Base-by-base conservation (phyloP, 2,797 vertebrate species). In the Lycodopsis pacificus region DNA sequence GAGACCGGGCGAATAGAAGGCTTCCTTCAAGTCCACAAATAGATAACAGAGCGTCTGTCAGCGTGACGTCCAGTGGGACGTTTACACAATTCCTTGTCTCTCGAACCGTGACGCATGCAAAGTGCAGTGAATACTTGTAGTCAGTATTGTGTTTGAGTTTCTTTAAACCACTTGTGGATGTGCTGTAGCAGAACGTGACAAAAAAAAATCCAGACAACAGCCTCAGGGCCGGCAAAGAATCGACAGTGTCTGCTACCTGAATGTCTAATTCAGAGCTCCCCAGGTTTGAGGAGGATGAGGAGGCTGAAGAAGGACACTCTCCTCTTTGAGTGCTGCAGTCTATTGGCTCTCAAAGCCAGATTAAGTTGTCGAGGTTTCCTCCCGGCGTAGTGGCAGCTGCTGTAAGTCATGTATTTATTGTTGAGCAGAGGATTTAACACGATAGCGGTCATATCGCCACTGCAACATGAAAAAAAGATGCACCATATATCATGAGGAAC, bases 251-350 rank as follows among this genome's bases (percentile, higher is more conserved):
- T 75, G 71, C 53, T 73, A 65, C 63, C 82, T 80, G 76, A 86
- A 87, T 74, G 71, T 85, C 53, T 80, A 79, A 83, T 86, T 87
- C 90, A 90, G 76, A 49, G 62, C 79, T 85, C 79, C 70, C 20
- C 9, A 20, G 27, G 71, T 40, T 63, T 7, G 27, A 67, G 44
- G 56, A 53, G 57, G 34, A 15, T 25, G 34, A 64, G 30, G 42
- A 32, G 19, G 34, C 40, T 57, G 34, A 63, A 22, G 58, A 7
- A 49, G 40, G 48, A 66, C 8, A 19, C 17, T 1, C n/a, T 58
- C 9, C 25, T 14, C 9, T 59, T 6, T 6, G 22, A 80, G 40
- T 40, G 34, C 57, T 51, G 32, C 19, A 25, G 63, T 11, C 17
- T 19, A 34, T 42, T 71, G 42, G 30, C 65, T 61, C 32, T 15